Base-by-base conservation (phyloP, 2,888 invertebrate species). In the Papilio gigon region DNA sequence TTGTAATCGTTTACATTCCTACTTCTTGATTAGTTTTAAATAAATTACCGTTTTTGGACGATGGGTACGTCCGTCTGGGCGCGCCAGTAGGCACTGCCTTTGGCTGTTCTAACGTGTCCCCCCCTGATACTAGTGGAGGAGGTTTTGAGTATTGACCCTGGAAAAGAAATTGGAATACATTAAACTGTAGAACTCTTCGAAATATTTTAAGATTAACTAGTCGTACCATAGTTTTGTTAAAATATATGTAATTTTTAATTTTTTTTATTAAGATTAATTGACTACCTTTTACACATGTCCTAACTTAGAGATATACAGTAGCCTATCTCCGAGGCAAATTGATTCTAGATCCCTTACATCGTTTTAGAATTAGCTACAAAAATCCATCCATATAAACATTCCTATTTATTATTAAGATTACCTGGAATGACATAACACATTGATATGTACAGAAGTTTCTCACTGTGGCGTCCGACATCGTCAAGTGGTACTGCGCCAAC, bases 381-480 rank as follows among this genome's bases (percentile, higher is more conserved):
- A n/a, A n/a, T n/a, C n/a, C n/a, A n/a, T n/a, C n/a, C n/a, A n/a
- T n/a, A n/a, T n/a, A n/a, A n/a, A n/a, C n/a, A n/a, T n/a, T n/a
- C n/a, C n/a, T 6, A 37, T 12, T 37, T 44, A 20, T 44, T 17
- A 42, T n/a, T 2, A 37, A 30, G n/a, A 66, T 74, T 73, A 91
- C 91, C 86, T 97, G 96, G 81, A 96, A 97, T 72, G 94, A 93
- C 95, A 96, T 95, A 0, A 96, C 96, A 80, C 97, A 97, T 77
- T 95, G 94, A 83, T 96, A 96, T 12, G 96, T 95, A 86, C 97
- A 97, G 84, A 97, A 97, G 84, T 96, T 96, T 58, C 96, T 90
- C 71, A 96, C 95, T 2, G 96, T 95, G 3, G 96, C 96, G 79
- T 97, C 97, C 0, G 96, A 96, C 96, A 97, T 97, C 2, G 96